Evolutionary conservation across 2,113 vertebrate genomes (phyloP).

Genomic region (Colinus virginianus): DNA sequence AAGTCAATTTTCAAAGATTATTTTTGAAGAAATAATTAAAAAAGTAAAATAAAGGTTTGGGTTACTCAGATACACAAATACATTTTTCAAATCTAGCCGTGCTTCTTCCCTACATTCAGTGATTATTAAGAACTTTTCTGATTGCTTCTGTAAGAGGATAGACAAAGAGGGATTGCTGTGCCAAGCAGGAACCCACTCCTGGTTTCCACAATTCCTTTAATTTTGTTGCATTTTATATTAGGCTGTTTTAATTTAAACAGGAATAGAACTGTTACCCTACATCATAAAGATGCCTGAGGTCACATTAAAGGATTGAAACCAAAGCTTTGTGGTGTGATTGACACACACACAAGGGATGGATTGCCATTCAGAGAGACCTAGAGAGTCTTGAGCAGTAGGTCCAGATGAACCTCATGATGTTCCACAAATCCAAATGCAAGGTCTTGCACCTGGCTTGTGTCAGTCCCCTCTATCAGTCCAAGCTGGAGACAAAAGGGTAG

Average conservation of each 20-base stretch:
- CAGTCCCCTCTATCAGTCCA: too few relatives aligned
- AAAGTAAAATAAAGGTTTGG: not conserved
- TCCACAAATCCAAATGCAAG: too few relatives aligned
- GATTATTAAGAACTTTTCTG: not conserved
- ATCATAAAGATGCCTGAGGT: not conserved
- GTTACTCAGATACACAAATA: not conserved
- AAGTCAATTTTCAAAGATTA: not conserved
- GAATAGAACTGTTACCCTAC: accelerated
- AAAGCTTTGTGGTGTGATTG: too few relatives aligned
- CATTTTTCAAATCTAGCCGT: not conserved
- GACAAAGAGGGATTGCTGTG: not conserved
- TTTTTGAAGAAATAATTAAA: too few relatives aligned
- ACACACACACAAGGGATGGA: too few relatives aligned
- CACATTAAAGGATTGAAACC: not conserved
- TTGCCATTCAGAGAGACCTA: too few relatives aligned
- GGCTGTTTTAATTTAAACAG: not conserved
- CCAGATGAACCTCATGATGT: too few relatives aligned
- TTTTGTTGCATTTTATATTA: not conserved
- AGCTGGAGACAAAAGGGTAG: too few relatives aligned
- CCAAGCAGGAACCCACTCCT: not conserved
- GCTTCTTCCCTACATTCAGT: not conserved
- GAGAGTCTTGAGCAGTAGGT: too few relatives aligned
- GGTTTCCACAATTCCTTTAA: not conserved
- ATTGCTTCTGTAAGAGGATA: not conserved
- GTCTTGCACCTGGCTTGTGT: too few relatives aligned